Evolutionary conservation across 2,797 vertebrate genomes (phyloP).

Genomic region (Halcyon badia): DNA sequence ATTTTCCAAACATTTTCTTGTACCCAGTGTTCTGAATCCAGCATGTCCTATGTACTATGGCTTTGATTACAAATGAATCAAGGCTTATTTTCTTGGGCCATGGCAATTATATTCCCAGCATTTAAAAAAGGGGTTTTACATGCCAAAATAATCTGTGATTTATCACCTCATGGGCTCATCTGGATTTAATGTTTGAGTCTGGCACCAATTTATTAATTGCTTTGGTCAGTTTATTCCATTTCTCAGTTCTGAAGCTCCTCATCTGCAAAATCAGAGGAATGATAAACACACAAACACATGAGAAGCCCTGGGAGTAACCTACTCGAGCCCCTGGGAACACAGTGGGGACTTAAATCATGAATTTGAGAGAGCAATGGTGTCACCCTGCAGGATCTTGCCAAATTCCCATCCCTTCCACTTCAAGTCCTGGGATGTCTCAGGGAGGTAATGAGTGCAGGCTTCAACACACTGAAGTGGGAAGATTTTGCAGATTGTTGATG

Average conservation of each 20-base stretch:
- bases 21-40: neutral
- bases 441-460: neutral
- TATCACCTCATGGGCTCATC: neutral
- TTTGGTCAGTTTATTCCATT: constrained; percentile 39
- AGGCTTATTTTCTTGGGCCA: constrained; percentile 2
- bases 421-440: neutral
- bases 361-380: neutral
- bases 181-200: constrained; percentile 56
- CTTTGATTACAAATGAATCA: constrained; percentile 31
- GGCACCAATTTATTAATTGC: constrained; percentile 2
- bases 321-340: neutral
- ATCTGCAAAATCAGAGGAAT: constrained; percentile 34
- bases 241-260: neutral
- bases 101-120: constrained; percentile 34
- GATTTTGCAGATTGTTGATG: neutral
- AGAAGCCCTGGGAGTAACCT: neutral
- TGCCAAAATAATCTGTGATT: constrained; percentile 30
- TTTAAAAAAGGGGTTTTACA: constrained; percentile 3
- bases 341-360: neutral
- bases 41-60: neutral
- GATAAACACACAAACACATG: neutral
- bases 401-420: neutral
- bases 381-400: neutral
- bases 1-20: neutral
- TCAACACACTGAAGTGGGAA: neutral